These are phyloP conservation scores for Phrynosoma platyrhinos DNA, from an alignment of 2,113 vertebrate genomes.

Conservation along the genomic window DNA sequence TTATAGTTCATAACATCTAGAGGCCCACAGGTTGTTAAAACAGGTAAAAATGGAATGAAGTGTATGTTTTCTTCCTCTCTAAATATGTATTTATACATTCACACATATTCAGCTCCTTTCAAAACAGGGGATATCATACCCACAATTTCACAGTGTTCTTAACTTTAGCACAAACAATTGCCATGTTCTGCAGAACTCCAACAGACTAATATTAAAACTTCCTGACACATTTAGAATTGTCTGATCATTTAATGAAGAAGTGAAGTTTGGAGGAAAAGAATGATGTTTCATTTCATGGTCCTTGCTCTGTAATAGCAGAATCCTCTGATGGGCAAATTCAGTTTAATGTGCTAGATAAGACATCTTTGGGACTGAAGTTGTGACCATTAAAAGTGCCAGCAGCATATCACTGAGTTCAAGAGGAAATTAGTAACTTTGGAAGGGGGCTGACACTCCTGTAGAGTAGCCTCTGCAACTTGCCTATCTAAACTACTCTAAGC, in stretches of 20 bases:
- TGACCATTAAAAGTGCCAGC: constrained; percentile 29
- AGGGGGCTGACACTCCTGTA: constrained; percentile 53
- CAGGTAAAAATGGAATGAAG: not conserved
- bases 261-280: not conserved
- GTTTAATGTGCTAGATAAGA: not conserved
- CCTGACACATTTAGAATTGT: not conserved
- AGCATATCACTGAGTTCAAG: constrained; percentile 34
- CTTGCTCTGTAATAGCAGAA: not conserved
- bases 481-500: constrained; percentile 61
- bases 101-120: not conserved
- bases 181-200: not conserved
- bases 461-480: constrained; percentile 60
- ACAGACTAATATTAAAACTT: constrained; percentile 19
- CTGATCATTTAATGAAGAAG: constrained; percentile 12
- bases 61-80: not conserved
- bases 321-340: constrained; percentile 1
- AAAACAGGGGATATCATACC: not conserved
- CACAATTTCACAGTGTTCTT: not conserved
- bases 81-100: not conserved
- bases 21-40: no score
- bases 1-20: no score
- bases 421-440: constrained; percentile 60
- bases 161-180: not conserved
- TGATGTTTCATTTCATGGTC: constrained; percentile 8
- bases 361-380: constrained; percentile 15